Evolutionary conservation across 2,797 vertebrate species (phyloP).

Genomic region (Paedocypris micromegethes): DNA sequence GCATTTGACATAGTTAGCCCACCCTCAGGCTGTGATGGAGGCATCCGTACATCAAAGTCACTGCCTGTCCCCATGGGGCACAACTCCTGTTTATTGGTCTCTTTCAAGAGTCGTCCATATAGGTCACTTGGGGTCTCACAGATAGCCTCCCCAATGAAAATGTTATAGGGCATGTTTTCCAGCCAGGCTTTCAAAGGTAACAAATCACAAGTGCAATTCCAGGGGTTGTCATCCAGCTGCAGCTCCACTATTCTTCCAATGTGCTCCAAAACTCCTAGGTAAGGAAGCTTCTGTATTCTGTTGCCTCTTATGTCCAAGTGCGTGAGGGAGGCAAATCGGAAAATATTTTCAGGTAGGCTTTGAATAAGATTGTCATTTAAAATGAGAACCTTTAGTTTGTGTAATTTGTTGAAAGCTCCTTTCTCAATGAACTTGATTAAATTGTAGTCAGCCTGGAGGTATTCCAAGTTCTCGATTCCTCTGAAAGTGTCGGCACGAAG

Average conservation of each 20-base stretch:
- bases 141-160: constrained; percentile 96
- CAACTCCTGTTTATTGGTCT: constrained; percentile 94
- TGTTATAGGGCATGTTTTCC: constrained; percentile 99
- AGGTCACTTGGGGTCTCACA: constrained; percentile 94
- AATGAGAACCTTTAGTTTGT: constrained; percentile 95
- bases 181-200: constrained; percentile 95
- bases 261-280: constrained; percentile 94
- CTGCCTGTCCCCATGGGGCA: constrained; percentile 93
- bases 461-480: constrained; percentile 98
- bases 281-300: constrained; percentile 93
- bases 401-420: constrained; percentile 97
- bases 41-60: constrained; percentile 90
- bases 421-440: constrained; percentile 98
- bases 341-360: constrained; percentile 95
- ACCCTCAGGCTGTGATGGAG: constrained; percentile 77
- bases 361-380: constrained; percentile 98
- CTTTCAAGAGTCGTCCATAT: constrained; percentile 91
- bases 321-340: constrained; percentile 94
- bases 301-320: constrained; percentile 98
- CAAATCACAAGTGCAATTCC: constrained; percentile 98
- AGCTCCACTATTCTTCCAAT: constrained; percentile 93
- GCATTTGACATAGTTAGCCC: constrained; percentile 77
- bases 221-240: constrained; percentile 96
- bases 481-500: constrained; percentile 94
- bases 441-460: constrained; percentile 99